phyloP scores from a whole-genome alignment of 2,888 invertebrate species.

The Notocelia uddmanniana region DNA sequence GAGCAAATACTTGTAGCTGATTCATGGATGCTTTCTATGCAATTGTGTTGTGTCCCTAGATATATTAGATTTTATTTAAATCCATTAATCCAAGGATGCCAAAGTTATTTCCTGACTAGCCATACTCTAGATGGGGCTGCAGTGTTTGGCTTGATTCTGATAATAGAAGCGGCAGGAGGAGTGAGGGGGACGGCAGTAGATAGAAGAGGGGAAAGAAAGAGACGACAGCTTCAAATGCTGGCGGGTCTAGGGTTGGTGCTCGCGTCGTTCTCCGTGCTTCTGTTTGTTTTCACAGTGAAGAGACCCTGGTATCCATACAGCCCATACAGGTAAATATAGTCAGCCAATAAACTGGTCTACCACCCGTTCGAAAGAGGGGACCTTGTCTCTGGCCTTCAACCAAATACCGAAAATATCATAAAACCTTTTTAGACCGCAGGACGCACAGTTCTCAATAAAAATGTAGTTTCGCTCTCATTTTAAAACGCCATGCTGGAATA shows the following conservation, averaged over 20 bases:
- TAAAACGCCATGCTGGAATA: no score
- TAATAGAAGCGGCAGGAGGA: conserved; percentile 94
- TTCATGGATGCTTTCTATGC: no score
- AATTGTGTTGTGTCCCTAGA: no score
- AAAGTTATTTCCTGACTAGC: background rate
- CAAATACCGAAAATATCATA: no score
- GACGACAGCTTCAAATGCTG: conserved; percentile 93
- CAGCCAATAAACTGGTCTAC: background rate
- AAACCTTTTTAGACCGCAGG: no score
- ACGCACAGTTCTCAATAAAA: no score
- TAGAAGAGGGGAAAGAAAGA: conserved; percentile 88
- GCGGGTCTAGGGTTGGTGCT: conserved; percentile 95
- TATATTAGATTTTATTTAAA: background rate
- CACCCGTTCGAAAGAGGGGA: no score
- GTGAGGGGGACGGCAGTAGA: conserved; percentile 60
- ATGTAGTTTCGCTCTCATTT: no score
- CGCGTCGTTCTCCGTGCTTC: conserved; percentile 97
- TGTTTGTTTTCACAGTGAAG: conserved; percentile 98
- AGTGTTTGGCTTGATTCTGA: conserved; percentile 96
- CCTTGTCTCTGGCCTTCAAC: no score
- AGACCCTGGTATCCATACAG: conserved; percentile 99
- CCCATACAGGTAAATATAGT: background rate
- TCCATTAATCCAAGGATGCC: background rate
- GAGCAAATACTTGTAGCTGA: no score
- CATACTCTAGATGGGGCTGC: conserved; percentile 93